Evolutionary conservation across 2,113 vertebrate species (phyloP), one percentile per base, ranked within the genome.

Genomic region (Toxotes chatareus): DNA sequence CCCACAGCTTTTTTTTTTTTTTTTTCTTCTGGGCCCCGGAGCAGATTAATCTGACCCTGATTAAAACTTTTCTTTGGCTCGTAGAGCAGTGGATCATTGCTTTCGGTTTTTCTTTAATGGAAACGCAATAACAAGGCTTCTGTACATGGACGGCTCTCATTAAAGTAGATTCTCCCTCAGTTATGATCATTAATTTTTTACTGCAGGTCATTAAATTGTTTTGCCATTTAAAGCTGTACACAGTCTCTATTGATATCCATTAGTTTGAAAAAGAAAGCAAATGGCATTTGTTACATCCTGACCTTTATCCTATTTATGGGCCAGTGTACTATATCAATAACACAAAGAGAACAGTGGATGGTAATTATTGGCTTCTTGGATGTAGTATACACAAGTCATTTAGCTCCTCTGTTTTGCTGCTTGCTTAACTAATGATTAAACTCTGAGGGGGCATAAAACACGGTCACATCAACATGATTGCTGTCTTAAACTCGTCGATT

Each of bases 281-380:
- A 85, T 82, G 80, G 61, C 72, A 59, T 80, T 82, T 92, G 80
- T 86, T 88, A 74, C 79, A 86, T 80, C 68, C 75, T 92, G 88
- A 91, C 88, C 85, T 91, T 92, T 88, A 83, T 86, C 53, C 76
- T 60, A 17, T 87, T 90, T 56, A 89, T 90, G 61, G 78, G 69
- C 57, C 66, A 69, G 51, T 81, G 72, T 79, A 79, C 36, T 80
- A 36, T 70, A 77, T 90, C 83, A 85, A 88, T 91, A 88, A 62
- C 68, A 77, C 74, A 82, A 73, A 82, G 42, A 67, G 66, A 85
- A 76, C 68, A 76, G 61, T 72, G 75, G 46, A 61, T 66, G 83
- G 83, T 89, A 83, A 86, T 90, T 88, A 92, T 86, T 59, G 88
- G 80, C 65, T 91, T 85, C 88, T 92, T 31, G 46, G 74, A 69